phyloP scores from a whole-genome alignment of 2,113 vertebrate species.

The Ageneiosus marmoratus region DNA sequence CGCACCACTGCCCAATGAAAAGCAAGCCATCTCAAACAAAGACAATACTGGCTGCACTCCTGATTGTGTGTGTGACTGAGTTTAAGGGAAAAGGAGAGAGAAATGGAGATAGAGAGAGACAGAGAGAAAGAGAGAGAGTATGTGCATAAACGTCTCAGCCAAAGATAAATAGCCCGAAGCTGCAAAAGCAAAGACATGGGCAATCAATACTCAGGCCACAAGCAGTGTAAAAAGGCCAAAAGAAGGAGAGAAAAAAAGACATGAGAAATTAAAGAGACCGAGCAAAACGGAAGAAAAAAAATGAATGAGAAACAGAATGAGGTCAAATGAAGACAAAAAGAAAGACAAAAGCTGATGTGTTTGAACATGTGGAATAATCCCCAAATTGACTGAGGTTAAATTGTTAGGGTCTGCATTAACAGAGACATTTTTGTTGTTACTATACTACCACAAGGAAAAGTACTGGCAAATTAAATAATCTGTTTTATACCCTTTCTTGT shows the following conservation, averaged over 20 bases:
- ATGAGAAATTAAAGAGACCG: conserved; percentile 62
- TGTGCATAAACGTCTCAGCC: conserved; percentile 59
- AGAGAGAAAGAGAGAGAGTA: conserved; percentile 45
- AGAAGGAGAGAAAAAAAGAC: conserved; percentile 43
- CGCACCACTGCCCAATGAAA: conserved; percentile 39
- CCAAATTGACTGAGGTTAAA: neutral
- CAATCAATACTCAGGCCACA: conserved; percentile 76
- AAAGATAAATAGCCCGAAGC: conserved; percentile 77
- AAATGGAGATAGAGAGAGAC: conserved; percentile 22
- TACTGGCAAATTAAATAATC: neutral
- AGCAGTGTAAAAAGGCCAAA: conserved; percentile 64
- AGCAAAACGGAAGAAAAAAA: conserved; percentile 61
- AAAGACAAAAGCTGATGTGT: conserved; percentile 11
- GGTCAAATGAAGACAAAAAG: conserved; percentile 28
- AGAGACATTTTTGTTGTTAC: neutral
- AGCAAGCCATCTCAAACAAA: conserved; percentile 55
- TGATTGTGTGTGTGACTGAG: conserved; percentile 21
- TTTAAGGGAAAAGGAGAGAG: conserved; percentile 14
- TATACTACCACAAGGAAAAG: neutral
- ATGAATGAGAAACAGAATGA: conserved; percentile 49
- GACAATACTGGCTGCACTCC: conserved; percentile 34
- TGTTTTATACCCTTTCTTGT: neutral
- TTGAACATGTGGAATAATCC: conserved; percentile 26
- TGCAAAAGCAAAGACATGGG: conserved; percentile 76
- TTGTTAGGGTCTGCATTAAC: neutral